These are phyloP conservation scores for Mesorhabditis belari DNA, from an alignment of 2,888 invertebrate genomes.

Conservation along the genomic window DNA sequence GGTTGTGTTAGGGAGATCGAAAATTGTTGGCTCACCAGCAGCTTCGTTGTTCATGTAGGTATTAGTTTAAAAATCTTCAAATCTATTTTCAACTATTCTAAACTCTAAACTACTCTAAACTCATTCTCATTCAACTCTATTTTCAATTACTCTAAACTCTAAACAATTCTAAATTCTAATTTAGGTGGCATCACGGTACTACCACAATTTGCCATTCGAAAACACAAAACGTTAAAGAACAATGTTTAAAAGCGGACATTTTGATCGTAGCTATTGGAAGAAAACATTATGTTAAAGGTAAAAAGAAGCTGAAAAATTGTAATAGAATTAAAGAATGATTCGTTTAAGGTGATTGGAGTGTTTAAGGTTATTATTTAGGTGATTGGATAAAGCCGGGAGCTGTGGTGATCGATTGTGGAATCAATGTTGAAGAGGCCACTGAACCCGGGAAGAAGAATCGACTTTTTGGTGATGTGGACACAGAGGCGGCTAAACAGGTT, in stretches of 20 bases:
- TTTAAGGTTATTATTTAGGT: constrained; percentile 15
- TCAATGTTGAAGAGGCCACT: constrained; percentile 63
- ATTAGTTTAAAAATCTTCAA: background rate
- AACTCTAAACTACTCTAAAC: background rate
- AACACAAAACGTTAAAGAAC: constrained; percentile 60
- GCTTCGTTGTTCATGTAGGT: constrained; percentile 81
- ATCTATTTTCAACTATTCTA: background rate
- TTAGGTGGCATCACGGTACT: constrained; percentile 95
- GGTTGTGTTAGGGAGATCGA: constrained; percentile 90
- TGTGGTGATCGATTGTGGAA: constrained; percentile 96
- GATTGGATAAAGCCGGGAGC: constrained; percentile 97
- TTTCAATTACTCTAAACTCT: background rate
- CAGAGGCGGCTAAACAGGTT: constrained; percentile 66
- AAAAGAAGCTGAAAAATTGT: background rate
- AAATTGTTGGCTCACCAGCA: constrained; percentile 93
- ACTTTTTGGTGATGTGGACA: constrained; percentile 86
- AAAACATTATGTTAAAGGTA: constrained; percentile 75
- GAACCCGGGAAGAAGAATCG: constrained; percentile 36
- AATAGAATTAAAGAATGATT: background rate
- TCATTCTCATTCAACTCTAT: background rate
- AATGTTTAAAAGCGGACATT: constrained; percentile 71
- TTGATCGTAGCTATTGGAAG: constrained; percentile 90
- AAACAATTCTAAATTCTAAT: background rate
- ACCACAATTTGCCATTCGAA: constrained; percentile 94
- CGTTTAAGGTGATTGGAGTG: constrained; percentile 68